Evolutionary conservation across 2,113 vertebrate species (phyloP), one percentile per base, ranked within the genome.

Genomic region (Struthidea cinerea): DNA sequence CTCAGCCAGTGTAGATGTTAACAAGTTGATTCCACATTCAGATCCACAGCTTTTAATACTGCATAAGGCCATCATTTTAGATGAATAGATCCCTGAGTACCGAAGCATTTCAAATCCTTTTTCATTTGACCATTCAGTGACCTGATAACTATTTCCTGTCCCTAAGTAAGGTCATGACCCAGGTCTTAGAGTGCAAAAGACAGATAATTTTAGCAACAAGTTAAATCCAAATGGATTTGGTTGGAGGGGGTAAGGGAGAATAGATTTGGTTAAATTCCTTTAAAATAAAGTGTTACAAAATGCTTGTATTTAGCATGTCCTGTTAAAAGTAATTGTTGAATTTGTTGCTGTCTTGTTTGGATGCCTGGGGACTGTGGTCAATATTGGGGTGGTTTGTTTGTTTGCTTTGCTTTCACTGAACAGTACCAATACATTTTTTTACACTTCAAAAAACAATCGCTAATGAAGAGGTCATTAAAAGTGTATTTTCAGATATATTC

Each of bases 131-230:
- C 98, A 98, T 97, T 98, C 97, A 95, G 96, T 99, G 99, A 99
- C 98, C 98, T 98, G 97, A 98, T 97, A 98, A 98, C 96, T 97
- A 98, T 98, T 98, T 98, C 98, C 98, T 98, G 98, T 98, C 97
- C 98, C 97, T 98, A 98, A 98, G 97, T 98, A 98, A 99, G 98
- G 98, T 98, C 98, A 96, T 98, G 98, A 99, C 99, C 99, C 96
- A 97, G 98, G 97, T 98, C 98, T 97, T 96, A 97, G 98, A 98
- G 98, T 98, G 98, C 96, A 98, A 98, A 98, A 98, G 97, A 98
- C 98, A 98, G 98, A 98, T 98, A 98, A 98, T 98, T 98, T 98
- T 98, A 98, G 98, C 98, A 99, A 98, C 98, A 98, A 98, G 94
- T 97, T 97, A 98, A 97, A 98, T 97, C 95, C 96, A 96, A 97